Evolutionary conservation across 2,888 invertebrate species (phyloP).

Genomic region (Formica aserva): DNA sequence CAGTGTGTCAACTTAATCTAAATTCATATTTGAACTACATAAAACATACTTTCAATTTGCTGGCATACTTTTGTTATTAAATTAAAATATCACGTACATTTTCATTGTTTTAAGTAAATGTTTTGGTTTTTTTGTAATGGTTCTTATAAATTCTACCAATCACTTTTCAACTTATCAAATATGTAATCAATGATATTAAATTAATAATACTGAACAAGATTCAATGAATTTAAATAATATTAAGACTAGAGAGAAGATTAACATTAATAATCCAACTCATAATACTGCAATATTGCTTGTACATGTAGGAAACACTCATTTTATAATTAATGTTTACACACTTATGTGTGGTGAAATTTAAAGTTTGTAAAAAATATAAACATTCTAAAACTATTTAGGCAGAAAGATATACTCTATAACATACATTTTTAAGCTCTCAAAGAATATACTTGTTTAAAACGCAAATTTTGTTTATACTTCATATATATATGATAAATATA

Average conservation of each 20-base stretch:
- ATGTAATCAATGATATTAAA: background rate
- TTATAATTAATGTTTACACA: conserved; percentile 30
- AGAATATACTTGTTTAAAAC: conserved; percentile 38
- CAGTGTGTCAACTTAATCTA: background rate
- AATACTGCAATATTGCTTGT: conserved; percentile 44
- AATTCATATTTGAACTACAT: background rate
- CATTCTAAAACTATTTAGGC: conserved; percentile 46
- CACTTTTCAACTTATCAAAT: conserved; percentile 48
- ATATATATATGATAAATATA: conserved; percentile 50
- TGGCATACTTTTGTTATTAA: background rate
- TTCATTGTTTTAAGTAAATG: conserved; percentile 9
- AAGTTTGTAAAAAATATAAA: conserved; percentile 40
- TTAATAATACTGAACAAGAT: conserved; percentile 13
- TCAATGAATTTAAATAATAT: conserved; percentile 55
- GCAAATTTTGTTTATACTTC: conserved; percentile 48
- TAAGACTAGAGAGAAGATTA: conserved; percentile 64
- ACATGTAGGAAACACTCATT: conserved; percentile 49
- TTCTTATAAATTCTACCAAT: conserved; percentile 5
- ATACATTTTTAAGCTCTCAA: conserved; percentile 52
- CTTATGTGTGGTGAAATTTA: conserved; percentile 22
- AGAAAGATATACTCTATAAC: conserved; percentile 14
- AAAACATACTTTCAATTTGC: background rate
- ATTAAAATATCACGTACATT: background rate
- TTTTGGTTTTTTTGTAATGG: background rate
- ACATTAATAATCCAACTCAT: conserved; percentile 32